phyloP scores from a whole-genome alignment of 1,140 invertebrate genomes.

The Aphelenchoides fujianensis region DNA sequence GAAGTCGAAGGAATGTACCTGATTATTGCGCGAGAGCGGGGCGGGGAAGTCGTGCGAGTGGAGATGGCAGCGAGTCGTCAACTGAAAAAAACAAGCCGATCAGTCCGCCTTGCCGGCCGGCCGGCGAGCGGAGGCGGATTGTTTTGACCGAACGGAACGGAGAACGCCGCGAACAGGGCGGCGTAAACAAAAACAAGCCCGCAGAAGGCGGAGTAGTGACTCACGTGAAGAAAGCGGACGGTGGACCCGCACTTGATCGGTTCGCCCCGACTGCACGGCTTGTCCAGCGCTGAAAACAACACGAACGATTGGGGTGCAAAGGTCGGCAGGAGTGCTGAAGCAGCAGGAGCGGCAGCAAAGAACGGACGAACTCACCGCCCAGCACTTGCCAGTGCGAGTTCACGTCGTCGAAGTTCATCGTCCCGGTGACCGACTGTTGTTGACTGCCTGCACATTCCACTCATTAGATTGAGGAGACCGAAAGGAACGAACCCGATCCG shows the following conservation, averaged over 20 bases:
- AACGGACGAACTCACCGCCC: slow-evolving; percentile 62
- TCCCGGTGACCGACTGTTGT: slow-evolving; percentile 94
- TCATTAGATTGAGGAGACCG: too few species aligned
- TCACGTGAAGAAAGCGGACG: slow-evolving; percentile 80
- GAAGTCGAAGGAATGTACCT: slow-evolving; percentile 64
- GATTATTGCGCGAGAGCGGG: slow-evolving; percentile 80
- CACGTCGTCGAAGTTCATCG: slow-evolving; percentile 83
- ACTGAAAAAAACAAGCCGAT: slow-evolving; percentile 2
- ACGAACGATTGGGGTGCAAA: neutral
- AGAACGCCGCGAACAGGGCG: too few species aligned
- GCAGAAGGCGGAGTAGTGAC: too few species aligned
- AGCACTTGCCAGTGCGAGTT: slow-evolving; percentile 94
- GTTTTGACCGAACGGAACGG: too few species aligned
- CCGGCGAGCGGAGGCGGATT: neutral
- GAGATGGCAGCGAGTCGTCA: slow-evolving; percentile 70
- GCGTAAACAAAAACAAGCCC: slow-evolving; percentile 64
- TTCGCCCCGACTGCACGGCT: slow-evolving; percentile 73
- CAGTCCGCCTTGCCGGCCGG: too few species aligned
- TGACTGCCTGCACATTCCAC: too few species aligned
- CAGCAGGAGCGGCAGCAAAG: too few species aligned
- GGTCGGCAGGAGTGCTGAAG: too few species aligned
- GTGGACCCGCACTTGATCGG: slow-evolving; percentile 82
- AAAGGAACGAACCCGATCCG: slow-evolving; percentile 94
- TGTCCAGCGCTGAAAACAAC: slow-evolving; percentile 66
- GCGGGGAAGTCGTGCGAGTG: slow-evolving; percentile 93